phyloP scores from a whole-genome alignment of 2,113 vertebrate genomes.

The Notiomystis cincta region DNA sequence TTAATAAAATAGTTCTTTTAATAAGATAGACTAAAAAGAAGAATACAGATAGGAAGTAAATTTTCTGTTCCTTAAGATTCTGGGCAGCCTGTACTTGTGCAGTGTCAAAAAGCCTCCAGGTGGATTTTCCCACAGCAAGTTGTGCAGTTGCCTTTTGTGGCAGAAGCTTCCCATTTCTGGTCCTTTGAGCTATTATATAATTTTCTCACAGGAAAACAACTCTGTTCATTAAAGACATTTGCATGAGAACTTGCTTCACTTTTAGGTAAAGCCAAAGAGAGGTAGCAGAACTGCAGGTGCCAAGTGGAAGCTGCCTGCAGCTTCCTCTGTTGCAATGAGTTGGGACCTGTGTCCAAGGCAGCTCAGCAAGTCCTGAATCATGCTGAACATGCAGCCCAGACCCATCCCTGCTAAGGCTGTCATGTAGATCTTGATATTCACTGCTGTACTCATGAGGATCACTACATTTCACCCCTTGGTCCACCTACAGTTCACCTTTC shows the following conservation, averaged over 20 bases:
- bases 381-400: not conserved
- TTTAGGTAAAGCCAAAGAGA: not conserved
- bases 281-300: not conserved
- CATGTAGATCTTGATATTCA: not conserved
- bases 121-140: not conserved
- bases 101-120: not conserved
- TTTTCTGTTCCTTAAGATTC: not conserved
- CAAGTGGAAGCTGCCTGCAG: not conserved
- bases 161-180: not conserved
- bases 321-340: not conserved
- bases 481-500: not conserved
- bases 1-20: not conserved
- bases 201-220: not conserved
- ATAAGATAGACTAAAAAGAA: not conserved
- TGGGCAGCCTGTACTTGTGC: not conserved
- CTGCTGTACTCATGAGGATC: not conserved
- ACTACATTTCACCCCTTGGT: not conserved
- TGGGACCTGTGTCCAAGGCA: not conserved
- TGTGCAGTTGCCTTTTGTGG: not conserved
- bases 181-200: not conserved
- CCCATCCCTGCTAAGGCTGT: fast-evolving
- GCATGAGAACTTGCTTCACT: not conserved
- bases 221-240: not conserved
- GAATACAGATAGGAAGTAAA: not conserved
- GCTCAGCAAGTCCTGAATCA: not conserved